Percentiles rank a stretch among this genome's conserved stretches.
phyloP scores from a whole-genome alignment of 2,888 invertebrate species.

The Polymixis flavicincta region DNA sequence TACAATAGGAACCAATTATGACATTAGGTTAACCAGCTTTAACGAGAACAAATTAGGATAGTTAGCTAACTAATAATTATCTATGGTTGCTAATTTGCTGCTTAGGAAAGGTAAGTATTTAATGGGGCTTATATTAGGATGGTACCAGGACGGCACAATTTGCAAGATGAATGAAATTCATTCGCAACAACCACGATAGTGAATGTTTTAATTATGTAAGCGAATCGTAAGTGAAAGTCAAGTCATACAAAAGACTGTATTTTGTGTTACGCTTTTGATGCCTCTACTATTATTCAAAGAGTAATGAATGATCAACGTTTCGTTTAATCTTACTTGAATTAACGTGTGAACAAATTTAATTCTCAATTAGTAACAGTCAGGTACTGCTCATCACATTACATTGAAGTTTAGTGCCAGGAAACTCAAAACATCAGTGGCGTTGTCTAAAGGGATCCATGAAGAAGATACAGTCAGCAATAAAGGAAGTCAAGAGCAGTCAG shows the following conservation, averaged over 20 bases:
- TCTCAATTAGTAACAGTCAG: too few species aligned
- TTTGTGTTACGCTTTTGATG: conserved; percentile 14
- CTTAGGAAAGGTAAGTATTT: neutral
- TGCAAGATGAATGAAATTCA: conserved; percentile 9
- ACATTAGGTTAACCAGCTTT: conserved; percentile 35
- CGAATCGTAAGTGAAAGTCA: conserved; percentile 41
- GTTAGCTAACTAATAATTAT: conserved; percentile 8
- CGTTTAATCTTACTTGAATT: conserved; percentile 1
- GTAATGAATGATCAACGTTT: neutral
- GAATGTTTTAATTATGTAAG: conserved; percentile 43
- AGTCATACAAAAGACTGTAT: conserved; percentile 11
- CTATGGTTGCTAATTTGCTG: neutral
- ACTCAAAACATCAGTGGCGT: neutral
- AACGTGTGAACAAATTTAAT: neutral
- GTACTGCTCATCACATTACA: too few species aligned
- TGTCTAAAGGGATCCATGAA: neutral
- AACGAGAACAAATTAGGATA: conserved; percentile 15
- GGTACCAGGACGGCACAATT: conserved; percentile 3
- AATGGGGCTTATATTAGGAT: neutral
- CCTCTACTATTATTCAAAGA: neutral
- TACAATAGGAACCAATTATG: conserved; percentile 23
- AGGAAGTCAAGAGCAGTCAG: neutral
- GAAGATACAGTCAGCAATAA: neutral
- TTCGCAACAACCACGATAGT: conserved; percentile 5
- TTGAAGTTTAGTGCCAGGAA: neutral